Evolutionary conservation across 2,888 invertebrate genomes (phyloP), one percentile per base, ranked within the genome.

Genomic region (Stramonita haemastoma): DNA sequence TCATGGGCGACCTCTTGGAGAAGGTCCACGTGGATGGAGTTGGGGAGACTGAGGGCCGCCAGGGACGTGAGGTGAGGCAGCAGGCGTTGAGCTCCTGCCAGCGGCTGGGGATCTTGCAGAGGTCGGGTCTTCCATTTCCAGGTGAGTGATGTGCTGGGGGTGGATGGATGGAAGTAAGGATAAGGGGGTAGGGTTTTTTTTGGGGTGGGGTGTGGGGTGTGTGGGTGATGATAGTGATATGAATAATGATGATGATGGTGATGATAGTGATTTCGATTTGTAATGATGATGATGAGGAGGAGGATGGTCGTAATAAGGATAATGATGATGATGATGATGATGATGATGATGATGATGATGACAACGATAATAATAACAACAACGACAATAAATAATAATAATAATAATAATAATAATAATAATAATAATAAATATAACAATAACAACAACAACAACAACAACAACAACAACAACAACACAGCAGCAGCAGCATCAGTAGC

Each of bases 61-160:
- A 95, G 92, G 87, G 92, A 92, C 5, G 92, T 91, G 46, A 95
- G 90, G 0, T 90, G 86, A 1, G 90, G 86, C 46, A 95, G 19
- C 92, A 92, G n/a, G 93, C 92, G 46, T 93, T 87, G 13, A 95
- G 89, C 22, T 88, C 46, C 15, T 90, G 87, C 88, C 94, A 91
- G 60, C 91, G 91, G 22, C 60, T 83, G 13, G 90, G 77, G 60
- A 94, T 92, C 13, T 91, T 77, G 56, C 94, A 93, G 46, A 95
- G 86, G 19, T 92, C 91, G 91, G 90, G 89, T 95, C 94, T 34
- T 93, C 93, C 11, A 94, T 90, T 87, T 95, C 94, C 46, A 95
- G 92, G 89, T 95, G 94, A 0, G 94, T 94, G 46, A 95, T 93
- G 87, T 90, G 91, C 95, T 95, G 92, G 1, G 29, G 46, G 46